Conservation (phyloP, 2,797 vertebrate genomes). For the Pseudopleuronectes americanus region DNA sequence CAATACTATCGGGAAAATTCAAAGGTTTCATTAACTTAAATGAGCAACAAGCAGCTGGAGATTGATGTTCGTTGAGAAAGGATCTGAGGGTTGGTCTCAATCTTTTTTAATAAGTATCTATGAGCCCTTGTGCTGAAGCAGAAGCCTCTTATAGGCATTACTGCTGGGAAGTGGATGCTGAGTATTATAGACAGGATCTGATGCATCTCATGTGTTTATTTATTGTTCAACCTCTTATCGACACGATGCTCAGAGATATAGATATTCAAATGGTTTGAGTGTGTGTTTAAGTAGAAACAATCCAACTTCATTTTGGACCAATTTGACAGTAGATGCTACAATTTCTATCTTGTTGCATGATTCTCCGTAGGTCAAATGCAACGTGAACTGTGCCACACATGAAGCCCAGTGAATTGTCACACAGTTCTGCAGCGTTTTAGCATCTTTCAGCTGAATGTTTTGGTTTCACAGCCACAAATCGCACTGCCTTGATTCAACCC, state of each 20-base stretch:
- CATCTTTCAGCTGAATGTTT: slow-evolving; percentile 1
- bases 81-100: not conserved
- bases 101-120: slow-evolving; percentile 5
- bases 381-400: too few species aligned
- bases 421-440: not conserved
- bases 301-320: not conserved
- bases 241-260: not conserved
- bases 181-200: slow-evolving; percentile 17
- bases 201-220: slow-evolving; percentile 31
- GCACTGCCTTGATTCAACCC: not conserved
- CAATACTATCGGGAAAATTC: not conserved
- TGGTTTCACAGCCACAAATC: not conserved
- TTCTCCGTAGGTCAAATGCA: slow-evolving; percentile 5
- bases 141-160: slow-evolving; percentile 1
- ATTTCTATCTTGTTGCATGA: not conserved
- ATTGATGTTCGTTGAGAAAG: not conserved
- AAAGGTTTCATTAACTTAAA: too few species aligned
- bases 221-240: not conserved
- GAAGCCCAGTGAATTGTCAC: too few species aligned
- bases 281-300: not conserved
- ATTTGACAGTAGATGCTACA: not conserved
- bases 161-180: slow-evolving; percentile 11
- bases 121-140: slow-evolving; percentile 8
- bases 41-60: too few species aligned
- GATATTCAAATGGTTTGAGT: not conserved